phyloP scores from a whole-genome alignment of 2,797 vertebrate species.

The Urosaurus nigricauda region DNA sequence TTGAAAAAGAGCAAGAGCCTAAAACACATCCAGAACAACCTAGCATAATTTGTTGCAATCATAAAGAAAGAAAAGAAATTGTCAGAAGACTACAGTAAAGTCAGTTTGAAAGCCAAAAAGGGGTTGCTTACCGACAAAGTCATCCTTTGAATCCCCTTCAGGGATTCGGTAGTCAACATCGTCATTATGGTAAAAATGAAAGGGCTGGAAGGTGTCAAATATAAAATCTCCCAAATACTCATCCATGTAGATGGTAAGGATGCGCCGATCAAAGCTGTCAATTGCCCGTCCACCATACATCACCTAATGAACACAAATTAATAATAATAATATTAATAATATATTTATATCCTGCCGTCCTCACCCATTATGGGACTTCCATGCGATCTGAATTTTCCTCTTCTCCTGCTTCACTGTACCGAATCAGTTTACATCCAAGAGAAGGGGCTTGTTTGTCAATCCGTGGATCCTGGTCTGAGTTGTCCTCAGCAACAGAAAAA shows the following conservation, averaged over 20 bases:
- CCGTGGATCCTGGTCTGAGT: no score
- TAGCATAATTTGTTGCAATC: background rate
- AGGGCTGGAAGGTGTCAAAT: conserved; percentile 90
- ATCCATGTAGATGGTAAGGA: conserved; percentile 93
- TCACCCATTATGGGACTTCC: background rate
- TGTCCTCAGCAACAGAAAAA: no score
- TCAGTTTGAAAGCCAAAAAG: background rate
- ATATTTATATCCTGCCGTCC: background rate
- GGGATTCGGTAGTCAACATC: conserved; percentile 92
- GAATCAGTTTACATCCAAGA: background rate
- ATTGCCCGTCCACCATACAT: conserved; percentile 96
- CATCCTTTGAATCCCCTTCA: conserved; percentile 78
- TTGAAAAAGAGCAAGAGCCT: background rate
- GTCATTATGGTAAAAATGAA: conserved; percentile 90
- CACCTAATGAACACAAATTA: conserved; percentile 83
- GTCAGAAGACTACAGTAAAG: background rate
- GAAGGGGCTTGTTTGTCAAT: background rate
- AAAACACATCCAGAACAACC: background rate
- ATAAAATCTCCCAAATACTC: conserved; percentile 97
- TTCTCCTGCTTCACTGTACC: background rate
- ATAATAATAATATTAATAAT: no score
- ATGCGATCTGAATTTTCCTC: background rate
- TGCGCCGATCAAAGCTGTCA: conserved; percentile 95
- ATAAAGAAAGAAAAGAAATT: background rate
- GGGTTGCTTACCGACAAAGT: conserved; percentile 87